phyloP scores from a whole-genome alignment of 2,888 invertebrate genomes.

The Aleiodes alternator region DNA sequence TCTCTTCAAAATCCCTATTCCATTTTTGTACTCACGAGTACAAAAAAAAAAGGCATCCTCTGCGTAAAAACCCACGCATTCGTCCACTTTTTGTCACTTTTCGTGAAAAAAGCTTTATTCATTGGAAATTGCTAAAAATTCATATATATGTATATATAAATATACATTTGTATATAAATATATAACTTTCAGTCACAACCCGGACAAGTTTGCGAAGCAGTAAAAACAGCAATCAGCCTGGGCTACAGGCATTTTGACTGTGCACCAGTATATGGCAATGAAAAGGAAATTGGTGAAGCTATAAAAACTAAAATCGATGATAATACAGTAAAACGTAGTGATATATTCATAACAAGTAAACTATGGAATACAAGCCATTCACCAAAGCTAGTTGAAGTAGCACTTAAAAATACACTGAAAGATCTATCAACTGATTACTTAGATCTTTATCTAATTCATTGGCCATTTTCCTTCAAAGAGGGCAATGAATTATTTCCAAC shows the following conservation, averaged over 20 bases:
- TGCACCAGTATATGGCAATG: conserved; percentile 84
- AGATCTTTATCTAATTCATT: conserved; percentile 92
- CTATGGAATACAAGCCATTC: conserved; percentile 93
- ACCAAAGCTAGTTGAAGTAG: conserved; percentile 83
- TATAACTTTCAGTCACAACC: conserved; percentile 71
- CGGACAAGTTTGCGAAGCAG: conserved; percentile 77
- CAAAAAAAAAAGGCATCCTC: too few relatives aligned
- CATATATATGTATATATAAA: too few relatives aligned
- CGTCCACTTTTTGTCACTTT: too few relatives aligned
- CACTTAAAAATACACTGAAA: conserved; percentile 81
- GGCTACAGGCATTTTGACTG: conserved; percentile 91
- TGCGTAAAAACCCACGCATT: not conserved
- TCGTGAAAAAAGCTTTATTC: too few relatives aligned
- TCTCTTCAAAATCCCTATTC: too few relatives aligned
- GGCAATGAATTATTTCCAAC: conserved; percentile 81
- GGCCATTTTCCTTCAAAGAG: conserved; percentile 87
- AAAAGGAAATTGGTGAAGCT: conserved; percentile 85
- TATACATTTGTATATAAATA: not conserved
- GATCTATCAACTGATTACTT: conserved; percentile 85
- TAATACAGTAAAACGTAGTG: conserved; percentile 82
- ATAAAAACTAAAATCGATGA: conserved; percentile 81
- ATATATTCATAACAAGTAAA: conserved; percentile 86
- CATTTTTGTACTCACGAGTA: too few relatives aligned
- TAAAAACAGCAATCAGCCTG: conserved; percentile 85
- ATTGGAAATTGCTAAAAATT: too few relatives aligned